Percentiles rank a stretch among this genome's conserved stretches.
These are phyloP conservation scores for Pseudococcus longispinus DNA, from an alignment of 2,888 invertebrate species.

Conservation along the genomic window DNA sequence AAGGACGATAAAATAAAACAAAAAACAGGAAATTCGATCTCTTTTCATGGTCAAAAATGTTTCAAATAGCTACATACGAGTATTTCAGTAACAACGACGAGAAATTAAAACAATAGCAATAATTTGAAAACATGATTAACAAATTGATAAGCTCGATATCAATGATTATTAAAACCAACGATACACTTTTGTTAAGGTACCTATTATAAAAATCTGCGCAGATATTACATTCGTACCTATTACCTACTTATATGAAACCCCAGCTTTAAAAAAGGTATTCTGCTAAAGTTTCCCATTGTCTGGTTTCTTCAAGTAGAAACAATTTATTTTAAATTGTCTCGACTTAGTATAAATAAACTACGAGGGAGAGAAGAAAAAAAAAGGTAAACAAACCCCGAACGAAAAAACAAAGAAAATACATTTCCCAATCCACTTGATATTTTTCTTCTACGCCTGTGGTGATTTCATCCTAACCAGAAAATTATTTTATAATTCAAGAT, in stretches of 20 bases:
- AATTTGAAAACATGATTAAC: too few species aligned
- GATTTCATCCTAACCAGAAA: not conserved
- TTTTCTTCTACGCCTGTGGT: not conserved
- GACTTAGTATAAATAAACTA: not conserved
- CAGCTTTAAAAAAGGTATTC: not conserved
- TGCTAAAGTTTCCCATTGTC: not conserved
- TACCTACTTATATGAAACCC: not conserved
- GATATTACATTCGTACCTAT: not conserved
- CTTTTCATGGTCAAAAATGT: too few species aligned
- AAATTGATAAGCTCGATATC: too few species aligned
- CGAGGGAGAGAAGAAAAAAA: not conserved
- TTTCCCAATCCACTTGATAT: not conserved
- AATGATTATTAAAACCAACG: too few species aligned
- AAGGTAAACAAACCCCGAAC: not conserved
- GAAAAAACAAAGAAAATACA: not conserved
- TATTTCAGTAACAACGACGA: too few species aligned
- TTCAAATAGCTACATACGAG: too few species aligned
- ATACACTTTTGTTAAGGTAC: too few species aligned
- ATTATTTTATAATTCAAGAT: not conserved
- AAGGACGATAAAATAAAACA: too few species aligned
- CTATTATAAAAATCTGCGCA: not conserved
- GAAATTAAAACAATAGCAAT: too few species aligned
- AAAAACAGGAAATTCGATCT: too few species aligned
- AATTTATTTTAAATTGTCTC: not conserved
- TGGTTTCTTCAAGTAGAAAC: not conserved